Base-by-base conservation (phyloP, 1,140 invertebrate genomes). In the Pectinophora gossypiella region DNA sequence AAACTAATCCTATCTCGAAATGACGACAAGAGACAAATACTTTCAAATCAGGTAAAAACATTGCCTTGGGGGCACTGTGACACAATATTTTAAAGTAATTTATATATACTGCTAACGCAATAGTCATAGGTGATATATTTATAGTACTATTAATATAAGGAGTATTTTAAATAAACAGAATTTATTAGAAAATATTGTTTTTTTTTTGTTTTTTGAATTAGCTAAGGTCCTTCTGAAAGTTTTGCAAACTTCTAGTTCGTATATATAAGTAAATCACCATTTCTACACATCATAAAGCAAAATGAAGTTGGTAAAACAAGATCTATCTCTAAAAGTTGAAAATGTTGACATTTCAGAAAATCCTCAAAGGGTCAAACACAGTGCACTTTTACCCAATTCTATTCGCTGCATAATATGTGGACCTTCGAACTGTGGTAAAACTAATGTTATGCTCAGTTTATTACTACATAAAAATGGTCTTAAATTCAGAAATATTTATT, bases 361-460 rank as follows among this genome's bases (percentile, higher is more conserved):
- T 32, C 51, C 42, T 27, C 5, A 50, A 55, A 48, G 40, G 20
- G 56, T 35, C 36, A 59, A 48, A 45, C 71, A 75, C 49, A 64
- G 67, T 27, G 2, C 47, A 13, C 48, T 73, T 22, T 61, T 78
- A 50, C 63, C 71, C 35, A 63, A 73, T 46, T 54, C 51, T 27
- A 68, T 82, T 44, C 22, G 69, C 27, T 60, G 59, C 36, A 32
- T 73, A 15, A 63, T 75, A 48, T 54, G 48, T 13, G 67, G 64
- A 48, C 72, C 74, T 36, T 75, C 66, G 10, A 72, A 71, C 56
- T 78, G 66, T 50, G 72, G 68, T 9, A 80, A 73, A 61, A 81
- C 68, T 12, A 76, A 76, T 57, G 60, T 68, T 13, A 49, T 81
- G 40, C 44, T 84, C 13, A 56, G 62, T 48, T 58, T 85, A 22